Base-by-base conservation (phyloP, 2,113 vertebrate species). In the Grallaria varia region DNA sequence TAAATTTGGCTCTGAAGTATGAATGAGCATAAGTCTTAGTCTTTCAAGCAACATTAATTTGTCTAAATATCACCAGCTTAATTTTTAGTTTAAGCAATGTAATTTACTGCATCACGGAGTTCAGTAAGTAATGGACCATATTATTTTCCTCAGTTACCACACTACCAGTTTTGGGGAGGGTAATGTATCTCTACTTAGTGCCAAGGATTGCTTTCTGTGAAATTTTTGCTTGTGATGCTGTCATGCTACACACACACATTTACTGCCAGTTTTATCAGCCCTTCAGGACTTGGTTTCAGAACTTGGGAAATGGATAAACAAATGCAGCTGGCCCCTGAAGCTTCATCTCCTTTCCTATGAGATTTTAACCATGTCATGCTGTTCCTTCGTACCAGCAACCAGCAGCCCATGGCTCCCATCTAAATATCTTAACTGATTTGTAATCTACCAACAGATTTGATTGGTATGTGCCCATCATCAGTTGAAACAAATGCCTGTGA, bases 71-170 rank as follows among this genome's bases (percentile, higher is more conserved):
- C 84, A 78, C 76, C 63, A 79, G 21, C 37, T 85, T 87, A 10
- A 62, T 93, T 85, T 93, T 84, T 87, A 95, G 76, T 87, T 94
- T 86, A 83, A 90, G 73, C 64, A 62, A 23, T 39, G 44, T 88
- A 84, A 89, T 93, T 89, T 92, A 83, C 72, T 69, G 39, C 37
- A 21, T 95, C 85, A 45, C 37, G 20, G 71, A 77, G 24, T 79
- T 89, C 67, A 91, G 7, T 87, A 87, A 84, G 44, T 92, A 93
- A 94, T 89, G 66, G 63, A 79, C 72, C 25, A 5, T 90, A 69
- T 87, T 82, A 44, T 66, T 89, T 82, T 85, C 39, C 85, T 84
- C 39, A 69, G 71, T 89, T 87, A 66, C 49, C 28, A n/a, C 50
- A 58, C 91, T 73, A 80, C 87, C 33, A 87, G 40, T 85, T 95